Percentiles rank a stretch among this genome's conserved stretches.
phyloP scores from a whole-genome alignment of 1,140 invertebrate species.

The Sweltsa coloradensis region DNA sequence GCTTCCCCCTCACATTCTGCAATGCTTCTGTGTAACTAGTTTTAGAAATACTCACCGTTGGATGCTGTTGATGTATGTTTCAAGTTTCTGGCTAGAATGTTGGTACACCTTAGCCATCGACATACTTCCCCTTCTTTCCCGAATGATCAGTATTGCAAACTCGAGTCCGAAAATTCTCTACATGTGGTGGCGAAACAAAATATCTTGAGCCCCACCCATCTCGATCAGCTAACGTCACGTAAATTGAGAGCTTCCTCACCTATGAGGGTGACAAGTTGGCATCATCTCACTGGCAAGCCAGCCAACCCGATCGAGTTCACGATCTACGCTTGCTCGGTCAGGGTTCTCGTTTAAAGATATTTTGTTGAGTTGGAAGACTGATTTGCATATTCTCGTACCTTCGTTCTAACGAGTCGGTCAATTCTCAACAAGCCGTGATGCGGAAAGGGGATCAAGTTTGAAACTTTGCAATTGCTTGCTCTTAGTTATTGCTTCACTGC shows the following conservation, averaged over 20 bases:
- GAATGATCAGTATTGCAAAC: conserved; percentile 27
- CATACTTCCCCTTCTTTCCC: conserved; percentile 30
- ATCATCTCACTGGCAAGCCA: conserved; percentile 5
- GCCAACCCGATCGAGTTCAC: too few species aligned
- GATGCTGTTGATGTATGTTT: conserved; percentile 24
- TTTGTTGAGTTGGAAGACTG: too few species aligned
- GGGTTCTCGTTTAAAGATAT: too few species aligned
- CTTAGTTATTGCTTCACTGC: too few species aligned
- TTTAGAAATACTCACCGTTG: conserved; percentile 20
- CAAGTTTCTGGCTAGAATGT: conserved; percentile 3
- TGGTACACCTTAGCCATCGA: neutral
- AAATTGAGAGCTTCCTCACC: conserved; percentile 7
- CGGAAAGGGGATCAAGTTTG: too few species aligned
- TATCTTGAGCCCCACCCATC: conserved; percentile 37
- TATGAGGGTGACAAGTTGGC: conserved; percentile 15
- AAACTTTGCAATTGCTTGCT: too few species aligned
- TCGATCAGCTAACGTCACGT: neutral
- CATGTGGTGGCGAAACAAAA: conserved; percentile 54
- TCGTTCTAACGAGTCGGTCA: too few species aligned
- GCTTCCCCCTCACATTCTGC: conserved; percentile 15
- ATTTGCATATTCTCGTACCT: too few species aligned
- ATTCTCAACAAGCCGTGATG: too few species aligned
- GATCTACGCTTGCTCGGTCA: too few species aligned
- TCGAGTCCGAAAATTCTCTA: conserved; percentile 42
- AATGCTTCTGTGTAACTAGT: conserved; percentile 8